Conservation (phyloP, 2,888 invertebrate species). For the Julus scandinavius region DNA sequence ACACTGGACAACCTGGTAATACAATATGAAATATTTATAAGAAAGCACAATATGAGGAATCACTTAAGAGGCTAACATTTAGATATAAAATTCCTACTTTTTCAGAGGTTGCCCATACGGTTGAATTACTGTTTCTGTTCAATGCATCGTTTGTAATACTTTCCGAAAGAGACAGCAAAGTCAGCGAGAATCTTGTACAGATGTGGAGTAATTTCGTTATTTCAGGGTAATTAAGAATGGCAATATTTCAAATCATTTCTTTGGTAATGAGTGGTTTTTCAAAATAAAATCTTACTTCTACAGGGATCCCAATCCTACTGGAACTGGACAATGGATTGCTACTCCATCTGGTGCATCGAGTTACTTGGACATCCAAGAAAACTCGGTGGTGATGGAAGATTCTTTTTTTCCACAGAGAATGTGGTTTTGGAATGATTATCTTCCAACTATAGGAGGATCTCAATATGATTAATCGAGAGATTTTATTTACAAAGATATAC, state of each 20-base stretch:
- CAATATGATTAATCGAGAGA: slow-evolving; percentile 28
- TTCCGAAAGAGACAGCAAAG: slow-evolving; percentile 6
- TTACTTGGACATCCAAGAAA: slow-evolving; percentile 45
- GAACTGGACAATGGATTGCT: slow-evolving; percentile 24
- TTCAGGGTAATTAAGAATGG: not conserved
- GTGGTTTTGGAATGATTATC: slow-evolving; percentile 53
- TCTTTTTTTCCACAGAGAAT: slow-evolving; percentile 37
- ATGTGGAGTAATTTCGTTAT: slow-evolving; percentile 50
- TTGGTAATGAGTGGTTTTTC: not conserved
- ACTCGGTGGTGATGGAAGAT: slow-evolving; percentile 4
- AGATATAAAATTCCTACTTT: no score
- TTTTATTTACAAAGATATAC: no score
- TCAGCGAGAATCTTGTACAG: slow-evolving; percentile 47
- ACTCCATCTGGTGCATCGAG: not conserved
- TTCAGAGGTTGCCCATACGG: slow-evolving; percentile 49
- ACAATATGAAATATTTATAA: not conserved
- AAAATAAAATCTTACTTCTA: not conserved
- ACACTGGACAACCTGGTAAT: slow-evolving; percentile 36
- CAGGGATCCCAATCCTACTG: slow-evolving; percentile 47
- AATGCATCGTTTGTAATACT: slow-evolving; percentile 42
- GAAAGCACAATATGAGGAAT: not conserved
- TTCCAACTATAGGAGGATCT: slow-evolving; percentile 49
- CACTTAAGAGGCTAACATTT: not conserved
- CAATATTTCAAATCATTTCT: not conserved
- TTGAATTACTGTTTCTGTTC: slow-evolving; percentile 26